Conservation (phyloP, 2,797 vertebrate genomes). For the Fratercula arctica region DNA sequence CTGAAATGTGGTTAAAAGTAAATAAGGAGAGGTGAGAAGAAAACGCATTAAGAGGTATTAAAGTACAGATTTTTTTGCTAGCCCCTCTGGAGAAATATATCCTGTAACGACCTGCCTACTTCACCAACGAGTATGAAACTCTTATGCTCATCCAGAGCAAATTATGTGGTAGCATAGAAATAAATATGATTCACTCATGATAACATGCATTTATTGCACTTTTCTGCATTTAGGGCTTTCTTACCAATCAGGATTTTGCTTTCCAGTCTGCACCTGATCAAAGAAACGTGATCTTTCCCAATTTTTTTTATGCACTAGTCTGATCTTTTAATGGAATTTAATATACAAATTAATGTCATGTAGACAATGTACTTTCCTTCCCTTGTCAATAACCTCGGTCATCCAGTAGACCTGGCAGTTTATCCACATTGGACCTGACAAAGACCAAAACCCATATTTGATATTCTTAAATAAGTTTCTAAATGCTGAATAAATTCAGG, state of each 20-base stretch:
- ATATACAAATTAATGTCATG: not conserved
- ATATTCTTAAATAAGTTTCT: not conserved
- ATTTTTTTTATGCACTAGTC: not conserved
- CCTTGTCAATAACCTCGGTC: not conserved
- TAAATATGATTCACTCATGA: not conserved
- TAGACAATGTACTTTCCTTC: not conserved
- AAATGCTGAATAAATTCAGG: not conserved
- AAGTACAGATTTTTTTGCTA: not conserved
- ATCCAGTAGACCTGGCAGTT: not conserved
- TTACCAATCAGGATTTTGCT: not conserved
- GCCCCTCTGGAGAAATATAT: not conserved
- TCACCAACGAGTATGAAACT: not conserved
- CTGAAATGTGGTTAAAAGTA: not conserved
- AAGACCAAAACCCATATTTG: not conserved
- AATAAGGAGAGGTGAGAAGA: not conserved
- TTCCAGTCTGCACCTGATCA: not conserved
- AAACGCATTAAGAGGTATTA: not conserved
- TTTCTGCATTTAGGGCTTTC: not conserved
- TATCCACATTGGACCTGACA: not conserved
- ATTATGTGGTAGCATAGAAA: not conserved
- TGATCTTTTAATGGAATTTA: not conserved
- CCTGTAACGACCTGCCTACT: not conserved
- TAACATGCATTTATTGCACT: not conserved
- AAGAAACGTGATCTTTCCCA: not conserved
- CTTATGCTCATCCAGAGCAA: not conserved